Percentiles rank a stretch among this genome's conserved stretches.
Conservation (phyloP, 2,797 vertebrate species). For the Bradypodion ventrale region DNA sequence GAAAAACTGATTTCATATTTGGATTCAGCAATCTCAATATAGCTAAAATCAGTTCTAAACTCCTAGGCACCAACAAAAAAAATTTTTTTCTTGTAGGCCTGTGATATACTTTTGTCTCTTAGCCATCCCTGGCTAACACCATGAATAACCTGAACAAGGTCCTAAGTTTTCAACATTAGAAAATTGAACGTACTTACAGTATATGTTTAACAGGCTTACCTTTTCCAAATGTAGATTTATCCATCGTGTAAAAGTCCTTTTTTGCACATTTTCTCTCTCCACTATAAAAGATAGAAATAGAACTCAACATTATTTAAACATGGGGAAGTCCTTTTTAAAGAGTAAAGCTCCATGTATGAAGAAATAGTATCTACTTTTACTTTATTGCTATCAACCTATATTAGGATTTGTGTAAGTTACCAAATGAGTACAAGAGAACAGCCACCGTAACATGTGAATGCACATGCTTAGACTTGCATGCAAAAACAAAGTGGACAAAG, state of each 20-base stretch:
- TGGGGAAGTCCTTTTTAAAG: neutral
- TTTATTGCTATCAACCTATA: no score
- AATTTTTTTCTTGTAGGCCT: no score
- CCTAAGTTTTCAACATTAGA: no score
- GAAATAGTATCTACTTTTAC: rapidly evolving
- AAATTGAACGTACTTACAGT: neutral
- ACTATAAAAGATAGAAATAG: slow-evolving; percentile 79
- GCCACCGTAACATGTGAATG: no score
- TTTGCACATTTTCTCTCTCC: slow-evolving; percentile 93
- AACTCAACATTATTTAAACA: slow-evolving; percentile 20
- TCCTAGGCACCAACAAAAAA: no score
- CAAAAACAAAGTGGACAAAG: neutral
- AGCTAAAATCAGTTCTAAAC: no score
- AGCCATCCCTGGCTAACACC: no score
- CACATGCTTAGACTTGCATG: no score
- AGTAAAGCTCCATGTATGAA: neutral
- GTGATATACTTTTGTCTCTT: no score
- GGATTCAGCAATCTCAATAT: no score
- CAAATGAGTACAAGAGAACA: neutral
- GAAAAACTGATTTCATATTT: no score
- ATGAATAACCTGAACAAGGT: no score
- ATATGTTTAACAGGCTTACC: slow-evolving; percentile 74
- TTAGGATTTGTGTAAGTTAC: neutral
- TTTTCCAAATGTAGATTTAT: slow-evolving; percentile 96
- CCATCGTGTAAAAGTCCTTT: slow-evolving; percentile 97